Evolutionary conservation across 2,113 vertebrate species (phyloP), one percentile per base, ranked within the genome.

Genomic region (Eolophus roseicapilla): DNA sequence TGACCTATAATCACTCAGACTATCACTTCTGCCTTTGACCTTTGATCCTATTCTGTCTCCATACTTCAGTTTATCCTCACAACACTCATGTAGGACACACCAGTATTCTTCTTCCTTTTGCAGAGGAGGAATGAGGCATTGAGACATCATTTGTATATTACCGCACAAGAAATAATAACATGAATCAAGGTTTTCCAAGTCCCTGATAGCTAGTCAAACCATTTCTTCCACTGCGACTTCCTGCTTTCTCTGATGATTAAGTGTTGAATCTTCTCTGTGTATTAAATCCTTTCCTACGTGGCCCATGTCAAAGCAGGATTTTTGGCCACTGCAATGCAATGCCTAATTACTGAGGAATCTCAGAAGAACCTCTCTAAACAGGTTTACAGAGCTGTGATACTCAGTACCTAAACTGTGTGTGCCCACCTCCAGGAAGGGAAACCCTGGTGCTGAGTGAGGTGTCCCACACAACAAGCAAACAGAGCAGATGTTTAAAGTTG

Each of bases 281-380:
- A 39, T 75, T 73, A 12, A 84, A 68, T 27, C 44, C 6, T 27
- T 82, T 75, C 27, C 21, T 43, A 71, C 28, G n/a, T 50, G 17
- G 12, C 12, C 37, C 43, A 13, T 50, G 59, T 60, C 62, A 84
- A 70, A 75, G 23, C 27, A 85, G 17, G 13, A 29, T 3, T 92
- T 15, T 11, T 28, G 37, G 5, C 7, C 31, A 59, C 31, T 81
- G 50, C 78, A 81, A 86, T 25, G 41, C 0, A 0, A 18, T 44
- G 14, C 27, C 35, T 83, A 47, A 13, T 73, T 82, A 64, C 73
- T 86, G 28, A 81, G 16, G 11, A 31, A 13, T 67, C 55, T 77
- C 49, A 70, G 39, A 69, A 80, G 19, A 64, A 11, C 3, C 6
- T 39, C 29, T 67, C 37, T 76, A 31, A 35, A 92, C 78, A 33